These are phyloP conservation scores for Phymastichus coffea DNA, from an alignment of 1,140 invertebrate species.

Conservation along the genomic window DNA sequence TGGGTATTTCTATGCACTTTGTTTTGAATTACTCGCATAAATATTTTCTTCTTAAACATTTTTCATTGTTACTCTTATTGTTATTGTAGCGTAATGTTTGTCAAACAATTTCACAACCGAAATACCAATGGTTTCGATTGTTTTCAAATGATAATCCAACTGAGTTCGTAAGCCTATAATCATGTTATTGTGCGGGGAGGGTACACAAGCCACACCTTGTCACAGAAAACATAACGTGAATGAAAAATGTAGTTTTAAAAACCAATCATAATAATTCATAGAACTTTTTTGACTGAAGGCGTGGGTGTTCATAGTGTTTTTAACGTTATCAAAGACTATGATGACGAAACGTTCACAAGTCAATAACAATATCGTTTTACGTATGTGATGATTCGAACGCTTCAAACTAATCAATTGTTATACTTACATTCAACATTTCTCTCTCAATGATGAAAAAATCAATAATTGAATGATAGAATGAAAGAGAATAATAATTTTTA, in stretches of 20 bases:
- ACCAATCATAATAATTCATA: too few species aligned
- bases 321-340: conserved; percentile 9
- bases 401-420: conserved; percentile 50
- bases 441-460: conserved; percentile 28
- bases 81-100: too few species aligned
- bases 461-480: conserved; percentile 25
- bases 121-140: too few species aligned
- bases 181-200: conserved; percentile 53
- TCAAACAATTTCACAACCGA: too few species aligned
- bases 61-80: too few species aligned
- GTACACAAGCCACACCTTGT: conserved; percentile 45
- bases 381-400: conserved; percentile 41
- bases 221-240: conserved; percentile 31
- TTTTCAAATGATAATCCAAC: too few species aligned
- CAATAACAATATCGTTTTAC: conserved; percentile 31
- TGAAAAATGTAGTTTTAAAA: too few species aligned
- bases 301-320: conserved; percentile 22
- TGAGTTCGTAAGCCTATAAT: too few species aligned
- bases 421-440: conserved; percentile 24
- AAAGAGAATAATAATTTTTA: conserved; percentile 40
- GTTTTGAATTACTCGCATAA: too few species aligned
- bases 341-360: conserved; percentile 26
- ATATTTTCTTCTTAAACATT: too few species aligned
- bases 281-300: conserved; percentile 17
- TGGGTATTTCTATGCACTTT: too few species aligned